A percentile compares a stretch with the other conserved stretches of the same genome.
Conservation (phyloP, 2,888 invertebrate genomes). For the Caenorhabditis sp. region DNA sequence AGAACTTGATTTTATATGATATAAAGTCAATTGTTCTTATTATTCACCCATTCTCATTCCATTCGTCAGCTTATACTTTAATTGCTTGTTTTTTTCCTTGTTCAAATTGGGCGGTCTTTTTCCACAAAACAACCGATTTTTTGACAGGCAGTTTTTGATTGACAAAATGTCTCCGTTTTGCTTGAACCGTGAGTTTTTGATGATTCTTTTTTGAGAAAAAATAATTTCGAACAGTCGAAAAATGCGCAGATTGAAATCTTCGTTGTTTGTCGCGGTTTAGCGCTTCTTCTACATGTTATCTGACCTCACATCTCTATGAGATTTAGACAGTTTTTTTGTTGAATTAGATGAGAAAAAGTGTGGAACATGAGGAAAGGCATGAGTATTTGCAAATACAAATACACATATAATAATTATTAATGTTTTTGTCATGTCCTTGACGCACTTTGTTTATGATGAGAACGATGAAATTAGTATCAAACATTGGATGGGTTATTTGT, state of each 20-base stretch:
- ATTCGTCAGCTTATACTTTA: neutral
- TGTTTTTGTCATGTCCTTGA: neutral
- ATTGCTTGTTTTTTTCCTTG: slow-evolving; percentile 12
- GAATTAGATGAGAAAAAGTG: neutral
- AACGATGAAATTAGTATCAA: neutral
- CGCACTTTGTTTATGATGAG: neutral
- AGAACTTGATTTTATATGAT: slow-evolving; percentile 3
- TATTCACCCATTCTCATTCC: slow-evolving; percentile 4
- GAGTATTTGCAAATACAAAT: no score
- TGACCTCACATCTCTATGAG: slow-evolving; percentile 24
- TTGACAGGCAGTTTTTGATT: neutral
- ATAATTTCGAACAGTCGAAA: neutral
- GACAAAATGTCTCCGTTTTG: neutral
- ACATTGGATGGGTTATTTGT: neutral
- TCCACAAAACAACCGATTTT: no score
- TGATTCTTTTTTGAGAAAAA: neutral
- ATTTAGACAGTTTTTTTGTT: neutral
- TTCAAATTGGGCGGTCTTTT: slow-evolving; percentile 25
- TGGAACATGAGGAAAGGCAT: neutral
- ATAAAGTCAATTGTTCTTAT: slow-evolving; percentile 15
- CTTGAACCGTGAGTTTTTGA: neutral
- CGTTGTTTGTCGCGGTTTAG: slow-evolving; percentile 12
- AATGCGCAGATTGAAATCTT: neutral
- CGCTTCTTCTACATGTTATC: slow-evolving; percentile 20
- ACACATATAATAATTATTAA: neutral